Base-by-base conservation (phyloP, 2,888 invertebrate species). In the Apantesis nais region DNA sequence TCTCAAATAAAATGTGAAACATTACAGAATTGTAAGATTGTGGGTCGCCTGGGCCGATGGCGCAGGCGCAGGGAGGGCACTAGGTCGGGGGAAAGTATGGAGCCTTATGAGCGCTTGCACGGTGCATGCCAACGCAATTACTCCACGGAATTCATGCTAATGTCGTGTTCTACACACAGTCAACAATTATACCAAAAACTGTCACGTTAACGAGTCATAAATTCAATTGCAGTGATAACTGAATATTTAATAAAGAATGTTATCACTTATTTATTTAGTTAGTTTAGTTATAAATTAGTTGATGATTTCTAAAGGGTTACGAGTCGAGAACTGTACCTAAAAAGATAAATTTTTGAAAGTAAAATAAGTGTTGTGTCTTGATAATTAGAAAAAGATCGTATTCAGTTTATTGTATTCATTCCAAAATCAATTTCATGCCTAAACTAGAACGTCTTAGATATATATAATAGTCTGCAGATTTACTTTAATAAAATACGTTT, bases 31-130 rank as follows among this genome's bases (percentile, higher is more conserved):
- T 89, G 90, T 90, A 87, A 85, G 88, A 88, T 91, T 91, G 93
- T 92, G 90, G 92, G 93, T 92, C 92, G 90, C 78, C 82, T 82
- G 82, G 79, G 86, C 77, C 83, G 81, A 81, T n/a, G 41, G 31
- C 60, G 44, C 67, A 25, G 67, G 67, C 84, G 87, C 86, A 88
- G 92, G 88, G 91, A 93, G 94, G 94, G 91, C 93, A 94, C 92
- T 94, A 90, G 95, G 94, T 94, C 94, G 93, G 90, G 93, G 92
- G 94, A 94, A 95, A 94, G 94, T 93, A 93, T 90, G 89, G 89
- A 87, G 90, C 88, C 87, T 87, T 86, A 87, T 86, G 85, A 85
- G 78, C 83, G 87, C 80, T 76, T 86, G 90, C 88, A 85, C 87
- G 86, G 88, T 89, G 92, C 89, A 91, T 90, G 85, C 90, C 88